These are phyloP conservation scores for Hypomesus transpacificus DNA, from an alignment of 2,113 vertebrate species.

Conservation along the genomic window DNA sequence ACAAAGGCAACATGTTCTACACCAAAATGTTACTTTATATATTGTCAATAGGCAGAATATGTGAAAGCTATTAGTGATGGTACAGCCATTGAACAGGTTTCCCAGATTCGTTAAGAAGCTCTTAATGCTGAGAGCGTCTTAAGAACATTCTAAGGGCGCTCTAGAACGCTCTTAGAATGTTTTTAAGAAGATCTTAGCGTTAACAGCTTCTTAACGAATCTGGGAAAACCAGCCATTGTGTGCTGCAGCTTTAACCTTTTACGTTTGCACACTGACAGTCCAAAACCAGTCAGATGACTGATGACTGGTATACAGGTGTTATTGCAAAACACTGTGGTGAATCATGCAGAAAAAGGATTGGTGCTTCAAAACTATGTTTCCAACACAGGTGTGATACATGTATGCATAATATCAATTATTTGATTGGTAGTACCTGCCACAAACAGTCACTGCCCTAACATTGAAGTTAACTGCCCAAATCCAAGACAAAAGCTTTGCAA, in stretches of 20 bases:
- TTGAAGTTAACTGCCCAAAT: not conserved
- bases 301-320: not conserved
- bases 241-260: too few species aligned
- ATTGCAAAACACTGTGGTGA: not conserved
- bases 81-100: not conserved
- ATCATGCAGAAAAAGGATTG: constrained; percentile 2
- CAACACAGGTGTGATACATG: not conserved
- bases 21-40: not conserved
- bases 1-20: constrained; percentile 5
- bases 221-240: not conserved
- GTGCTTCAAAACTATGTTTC: not conserved
- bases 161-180: too few species aligned
- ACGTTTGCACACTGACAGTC: too few species aligned
- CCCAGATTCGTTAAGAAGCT: too few species aligned
- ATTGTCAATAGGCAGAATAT: not conserved
- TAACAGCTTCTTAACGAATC: too few species aligned
- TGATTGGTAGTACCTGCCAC: not conserved
- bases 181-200: too few species aligned
- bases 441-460: constrained; percentile 1
- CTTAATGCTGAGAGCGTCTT: too few species aligned
- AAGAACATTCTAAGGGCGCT: too few species aligned
- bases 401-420: not conserved
- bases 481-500: not conserved
- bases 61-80: not conserved
- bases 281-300: not conserved